Conservation (phyloP, 2,888 invertebrate genomes). For the Andrena chrysosceles region DNA sequence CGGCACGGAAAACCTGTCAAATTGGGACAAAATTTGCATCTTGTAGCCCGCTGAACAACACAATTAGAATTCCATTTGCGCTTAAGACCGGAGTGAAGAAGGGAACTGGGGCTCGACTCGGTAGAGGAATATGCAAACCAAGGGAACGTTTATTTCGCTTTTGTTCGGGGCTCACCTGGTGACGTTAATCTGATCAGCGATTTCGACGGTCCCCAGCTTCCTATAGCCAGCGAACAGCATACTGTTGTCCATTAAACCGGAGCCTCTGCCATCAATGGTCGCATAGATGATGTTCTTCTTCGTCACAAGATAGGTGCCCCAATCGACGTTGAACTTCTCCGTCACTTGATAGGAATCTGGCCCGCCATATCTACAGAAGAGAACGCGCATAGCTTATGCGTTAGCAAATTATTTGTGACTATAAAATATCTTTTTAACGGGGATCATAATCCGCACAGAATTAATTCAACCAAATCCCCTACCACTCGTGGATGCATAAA, state of each 20-base stretch:
- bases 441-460: not conserved
- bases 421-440: not conserved
- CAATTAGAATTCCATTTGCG: conserved; percentile 44
- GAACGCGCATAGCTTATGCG: too few species aligned
- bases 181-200: conserved; percentile 95
- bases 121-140: conserved; percentile 35
- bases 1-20: not conserved
- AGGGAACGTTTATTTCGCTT: not conserved
- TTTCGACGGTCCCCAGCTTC: conserved; percentile 94
- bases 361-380: conserved; percentile 92
- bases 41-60: not conserved
- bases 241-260: conserved; percentile 93
- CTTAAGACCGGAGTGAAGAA: not conserved
- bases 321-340: conserved; percentile 93
- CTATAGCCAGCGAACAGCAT: conserved; percentile 94
- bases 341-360: conserved; percentile 95
- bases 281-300: conserved; percentile 95
- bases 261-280: conserved; percentile 95
- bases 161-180: conserved; percentile 87
- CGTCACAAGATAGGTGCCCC: conserved; percentile 95
- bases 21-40: conserved; percentile 10
- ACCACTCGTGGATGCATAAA: conserved; percentile 1
- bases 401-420: not conserved
- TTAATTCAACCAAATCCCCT: not conserved
- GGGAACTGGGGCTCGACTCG: not conserved